These are phyloP conservation scores for Bathynomus jamesi DNA, from an alignment of 1,140 invertebrate genomes.

Conservation along the genomic window DNA sequence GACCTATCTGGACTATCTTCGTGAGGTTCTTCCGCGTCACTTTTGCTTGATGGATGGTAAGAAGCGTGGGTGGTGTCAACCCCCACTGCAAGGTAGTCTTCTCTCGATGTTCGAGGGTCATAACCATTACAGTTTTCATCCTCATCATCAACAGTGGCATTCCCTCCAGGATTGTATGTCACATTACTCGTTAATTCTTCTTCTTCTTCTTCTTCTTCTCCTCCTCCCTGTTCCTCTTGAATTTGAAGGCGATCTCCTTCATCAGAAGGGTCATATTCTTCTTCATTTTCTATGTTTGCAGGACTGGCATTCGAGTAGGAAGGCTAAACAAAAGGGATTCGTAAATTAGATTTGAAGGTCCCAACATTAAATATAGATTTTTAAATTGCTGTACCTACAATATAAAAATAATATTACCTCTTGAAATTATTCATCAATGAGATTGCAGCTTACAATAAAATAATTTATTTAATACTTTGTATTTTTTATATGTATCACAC, in stretches of 20 bases:
- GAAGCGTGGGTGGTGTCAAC: neutral
- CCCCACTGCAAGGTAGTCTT: slow-evolving; percentile 19
- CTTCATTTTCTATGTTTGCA: slow-evolving; percentile 23
- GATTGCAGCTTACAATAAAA: too few species aligned
- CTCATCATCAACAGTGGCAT: neutral
- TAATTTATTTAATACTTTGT: too few species aligned
- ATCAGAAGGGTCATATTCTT: slow-evolving; percentile 32
- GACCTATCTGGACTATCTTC: neutral
- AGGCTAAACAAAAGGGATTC: too few species aligned
- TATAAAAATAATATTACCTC: neutral
- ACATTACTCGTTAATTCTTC: neutral
- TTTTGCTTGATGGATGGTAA: neutral
- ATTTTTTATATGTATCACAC: too few species aligned
- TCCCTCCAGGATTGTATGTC: neutral
- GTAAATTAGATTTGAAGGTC: neutral
- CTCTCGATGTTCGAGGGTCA: slow-evolving; percentile 15
- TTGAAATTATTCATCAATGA: neutral
- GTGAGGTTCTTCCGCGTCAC: neutral
- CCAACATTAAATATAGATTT: neutral
- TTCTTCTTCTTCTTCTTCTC: slow-evolving; percentile 11
- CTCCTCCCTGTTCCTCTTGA: slow-evolving; percentile 8
- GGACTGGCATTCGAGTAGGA: too few species aligned
- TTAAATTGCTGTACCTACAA: neutral
- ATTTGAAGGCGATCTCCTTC: slow-evolving; percentile 22
- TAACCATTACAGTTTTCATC: slow-evolving; percentile 18